These are phyloP conservation scores for Microctenopoma steveboyesi DNA, from an alignment of 2,797 vertebrate genomes.

Conservation along the genomic window DNA sequence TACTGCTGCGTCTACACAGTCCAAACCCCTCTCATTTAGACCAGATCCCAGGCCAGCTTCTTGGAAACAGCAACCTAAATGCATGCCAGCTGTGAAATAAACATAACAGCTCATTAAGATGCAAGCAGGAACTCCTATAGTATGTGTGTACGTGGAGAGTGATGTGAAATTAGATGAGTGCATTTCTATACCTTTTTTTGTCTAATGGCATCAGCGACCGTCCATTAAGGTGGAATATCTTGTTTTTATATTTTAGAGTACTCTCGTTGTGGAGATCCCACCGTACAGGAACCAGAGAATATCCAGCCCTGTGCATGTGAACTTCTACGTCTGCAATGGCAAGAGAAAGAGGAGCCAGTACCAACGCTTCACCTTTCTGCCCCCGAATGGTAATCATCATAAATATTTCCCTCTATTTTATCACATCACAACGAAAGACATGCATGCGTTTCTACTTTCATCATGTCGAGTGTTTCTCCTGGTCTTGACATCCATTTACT, in stretches of 20 bases:
- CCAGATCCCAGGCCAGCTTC: conserved; percentile 42
- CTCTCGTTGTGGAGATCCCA: conserved; percentile 92
- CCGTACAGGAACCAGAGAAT: conserved; percentile 95
- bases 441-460: conserved; percentile 15
- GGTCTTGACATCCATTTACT: conserved; percentile 37
- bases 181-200: conserved; percentile 1
- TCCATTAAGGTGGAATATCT: background rate
- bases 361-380: conserved; percentile 96
- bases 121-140: conserved; percentile 10
- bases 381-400: conserved; percentile 88
- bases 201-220: background rate
- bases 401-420: conserved; percentile 16
- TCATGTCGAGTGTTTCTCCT: conserved; percentile 37
- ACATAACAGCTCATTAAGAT: conserved; percentile 57
- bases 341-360: conserved; percentile 98
- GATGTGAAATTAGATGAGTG: conserved; percentile 20
- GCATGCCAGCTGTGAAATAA: conserved; percentile 58
- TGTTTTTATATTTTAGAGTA: conserved; percentile 79
- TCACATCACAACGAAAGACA: conserved; percentile 20
- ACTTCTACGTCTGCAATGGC: conserved; percentile 97
- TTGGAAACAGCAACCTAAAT: conserved; percentile 52
- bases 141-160: conserved; percentile 4
- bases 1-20: conserved; percentile 44
- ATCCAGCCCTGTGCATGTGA: conserved; percentile 91
- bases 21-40: conserved; percentile 71